Percentiles rank a stretch among this genome's conserved stretches.
Evolutionary conservation across 2,797 vertebrate genomes (phyloP).

Genomic region (Masticophis lateralis): DNA sequence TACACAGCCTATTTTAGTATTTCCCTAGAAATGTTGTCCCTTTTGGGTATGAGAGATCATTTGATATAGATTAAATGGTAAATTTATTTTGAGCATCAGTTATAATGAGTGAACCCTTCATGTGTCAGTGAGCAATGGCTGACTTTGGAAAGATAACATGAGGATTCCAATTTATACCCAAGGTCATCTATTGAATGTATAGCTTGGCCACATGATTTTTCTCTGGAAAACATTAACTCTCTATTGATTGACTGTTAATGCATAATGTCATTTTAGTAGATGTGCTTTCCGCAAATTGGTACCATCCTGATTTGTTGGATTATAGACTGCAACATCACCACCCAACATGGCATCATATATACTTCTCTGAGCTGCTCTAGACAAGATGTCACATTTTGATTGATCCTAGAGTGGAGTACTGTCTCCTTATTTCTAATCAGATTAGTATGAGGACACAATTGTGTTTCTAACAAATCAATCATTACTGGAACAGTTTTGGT

Average conservation of each 20-base stretch:
- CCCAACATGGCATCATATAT: neutral
- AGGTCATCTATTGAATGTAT: constrained; percentile 4
- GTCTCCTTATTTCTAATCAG: neutral
- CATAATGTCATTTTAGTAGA: neutral
- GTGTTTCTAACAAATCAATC: neutral
- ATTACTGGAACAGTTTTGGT: neutral
- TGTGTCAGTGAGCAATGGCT: constrained; percentile 20
- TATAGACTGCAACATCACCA: neutral
- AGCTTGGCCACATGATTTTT: neutral
- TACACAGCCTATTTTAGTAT: neutral
- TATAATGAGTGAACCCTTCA: constrained; percentile 13
- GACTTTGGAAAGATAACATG: neutral
- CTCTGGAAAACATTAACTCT: constrained; percentile 3
- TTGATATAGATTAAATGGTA: neutral
- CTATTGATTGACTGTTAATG: neutral
- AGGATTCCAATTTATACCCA: constrained; percentile 19
- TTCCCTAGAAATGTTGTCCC: neutral
- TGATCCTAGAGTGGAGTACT: neutral
- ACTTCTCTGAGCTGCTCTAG: neutral
- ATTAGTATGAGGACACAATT: neutral
- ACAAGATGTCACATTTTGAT: neutral
- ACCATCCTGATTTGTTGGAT: neutral
- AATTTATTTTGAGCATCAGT: neutral
- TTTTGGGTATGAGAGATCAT: neutral
- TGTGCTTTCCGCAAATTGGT: neutral